Evolutionary conservation across 2,113 vertebrate genomes (phyloP).

Genomic region (Motacilla alba): DNA sequence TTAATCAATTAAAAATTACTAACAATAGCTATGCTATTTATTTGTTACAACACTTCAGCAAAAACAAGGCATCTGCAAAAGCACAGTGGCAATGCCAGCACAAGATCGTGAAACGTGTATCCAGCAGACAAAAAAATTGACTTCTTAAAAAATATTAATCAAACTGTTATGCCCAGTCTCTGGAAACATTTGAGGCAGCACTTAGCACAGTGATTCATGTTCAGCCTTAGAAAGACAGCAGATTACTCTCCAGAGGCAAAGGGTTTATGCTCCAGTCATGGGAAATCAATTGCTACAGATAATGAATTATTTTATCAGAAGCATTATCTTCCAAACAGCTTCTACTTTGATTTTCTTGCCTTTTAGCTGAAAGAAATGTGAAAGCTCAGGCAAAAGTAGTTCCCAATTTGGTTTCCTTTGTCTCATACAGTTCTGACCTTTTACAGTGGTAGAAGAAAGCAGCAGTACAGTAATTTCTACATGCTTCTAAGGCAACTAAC

Average conservation of each 20-base stretch:
- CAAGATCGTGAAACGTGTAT: fast-evolving
- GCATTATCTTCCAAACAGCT: not conserved
- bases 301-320: not conserved
- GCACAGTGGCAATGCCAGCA: not conserved
- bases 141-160: not conserved
- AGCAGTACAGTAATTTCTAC: not conserved
- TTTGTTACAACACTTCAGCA: not conserved
- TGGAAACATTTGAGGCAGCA: not conserved
- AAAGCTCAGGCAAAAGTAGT: not conserved
- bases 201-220: not conserved
- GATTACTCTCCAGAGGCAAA: not conserved
- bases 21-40: not conserved
- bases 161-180: not conserved
- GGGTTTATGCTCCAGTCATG: not conserved
- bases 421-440: not conserved
- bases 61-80: not conserved
- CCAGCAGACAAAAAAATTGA: not conserved
- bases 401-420: not conserved
- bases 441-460: not conserved
- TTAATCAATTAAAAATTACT: not conserved
- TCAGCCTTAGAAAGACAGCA: not conserved
- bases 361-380: not conserved
- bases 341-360: not conserved
- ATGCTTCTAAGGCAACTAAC: not conserved
- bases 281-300: not conserved